Evolutionary conservation across 2,888 invertebrate genomes (phyloP), one percentile per base, ranked within the genome.

Genomic region (Augochlorella aurata): DNA sequence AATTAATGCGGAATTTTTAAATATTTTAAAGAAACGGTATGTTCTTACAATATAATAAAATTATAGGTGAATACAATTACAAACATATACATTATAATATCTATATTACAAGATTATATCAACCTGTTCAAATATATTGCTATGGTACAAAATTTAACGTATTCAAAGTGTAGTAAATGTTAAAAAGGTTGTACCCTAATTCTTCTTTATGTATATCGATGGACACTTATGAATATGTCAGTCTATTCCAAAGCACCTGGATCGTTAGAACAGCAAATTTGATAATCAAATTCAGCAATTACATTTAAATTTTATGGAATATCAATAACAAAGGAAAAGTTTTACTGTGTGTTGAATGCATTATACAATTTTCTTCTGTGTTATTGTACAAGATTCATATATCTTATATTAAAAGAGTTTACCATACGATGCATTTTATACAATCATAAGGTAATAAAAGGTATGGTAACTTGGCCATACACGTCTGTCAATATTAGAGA

Each of bases 131-230:
- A 44, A 68, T 68, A 50, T 16, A 66, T 70, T 29, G 44, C 29
- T 81, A 77, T 83, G 49, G 61, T 83, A 83, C 75, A 82, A 78
- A 75, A 79, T 78, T 66, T 58, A 82, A 78, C 66, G 72, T 81
- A 81, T 86, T 73, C 75, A 81, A 79, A 73, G 38, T 76, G 74
- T 86, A 83, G 78, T 71, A 79, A 82, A 82, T 61, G 24, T 69
- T 49, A 66, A 52, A 58, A 16, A 29, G 29, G 29, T 47, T 45
- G 68, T 74, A 63, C 38, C 44, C 0, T 50, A 58, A 61, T 63
- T 44, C 29, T 75, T 61, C 24, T 58, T 45, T 50, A 54, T 14
- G 21, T 12, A 38, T 69, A 14, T 10, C 21, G 10, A 68, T 29
- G 63, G 72, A 69, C 50, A 18, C 49, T 74, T 74, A 49, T 4